Base-by-base conservation (phyloP, 2,888 invertebrate species). In the Gari tellinella region DNA sequence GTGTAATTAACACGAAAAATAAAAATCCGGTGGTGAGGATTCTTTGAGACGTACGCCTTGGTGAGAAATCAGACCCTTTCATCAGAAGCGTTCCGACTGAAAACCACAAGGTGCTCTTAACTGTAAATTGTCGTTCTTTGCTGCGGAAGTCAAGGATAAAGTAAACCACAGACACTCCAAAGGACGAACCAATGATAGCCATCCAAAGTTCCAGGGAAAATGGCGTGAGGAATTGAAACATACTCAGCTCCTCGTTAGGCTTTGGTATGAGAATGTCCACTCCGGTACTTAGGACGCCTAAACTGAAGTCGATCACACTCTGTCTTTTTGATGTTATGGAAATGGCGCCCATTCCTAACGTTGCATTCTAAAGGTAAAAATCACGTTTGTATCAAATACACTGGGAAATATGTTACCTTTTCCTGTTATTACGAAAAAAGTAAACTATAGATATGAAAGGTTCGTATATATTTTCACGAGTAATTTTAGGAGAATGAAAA, bases 1-100 rank as follows among this genome's bases (percentile, higher is more conserved):
- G 86, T 1, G 87, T 89, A 21, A 89, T 88, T 10, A 89, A 75
- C 14, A 89, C 89, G 57, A 89, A 89, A 72, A 89, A 89, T 12
- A 86, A 77, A 61, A 87, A 89, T 17, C 89, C 88, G 0, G 84
- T 85, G 0, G 89, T 86, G 8, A 89, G 67, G 41, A 89, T 87
- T 15, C 89, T 63, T 63, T 88, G 89, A 0, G 89, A 88, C 1
- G 86, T 77, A 2, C 81, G 80, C 19, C 80, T 75, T 3, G 89
- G 89, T 1, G 86, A 84, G 51, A 88, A 88, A 52, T 89, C 89
- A 5, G 87, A 86, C 0, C 88, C 89, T 46, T 87, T 80, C 82
- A 86, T 88, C 23, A 89, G 73, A 5, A 89, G 67, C 0, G 87
- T 89, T 0, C 88, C 89, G 12, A 86, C 49, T 1, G 83, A 82